Conservation (phyloP, 2,888 invertebrate species). For the Hofmannophila pseudospretella region DNA sequence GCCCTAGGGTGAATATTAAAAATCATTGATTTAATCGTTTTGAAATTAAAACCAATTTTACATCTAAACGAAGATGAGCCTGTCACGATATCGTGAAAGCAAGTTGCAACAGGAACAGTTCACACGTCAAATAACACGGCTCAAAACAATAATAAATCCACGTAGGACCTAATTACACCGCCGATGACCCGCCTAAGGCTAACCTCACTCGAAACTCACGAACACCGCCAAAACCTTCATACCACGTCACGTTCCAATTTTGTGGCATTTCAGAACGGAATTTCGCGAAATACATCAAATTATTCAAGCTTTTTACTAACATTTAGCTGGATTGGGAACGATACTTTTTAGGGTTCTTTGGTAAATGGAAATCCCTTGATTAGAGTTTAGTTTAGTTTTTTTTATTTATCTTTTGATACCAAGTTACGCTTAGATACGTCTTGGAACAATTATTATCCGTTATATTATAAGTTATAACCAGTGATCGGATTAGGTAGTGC, state of each 20-base stretch:
- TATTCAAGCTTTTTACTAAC: slow-evolving; percentile 1
- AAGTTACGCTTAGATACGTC: no score
- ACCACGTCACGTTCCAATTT: slow-evolving; percentile 16
- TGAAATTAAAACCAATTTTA: no score
- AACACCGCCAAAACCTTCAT: slow-evolving; percentile 23
- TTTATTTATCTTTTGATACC: no score
- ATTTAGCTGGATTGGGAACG: slow-evolving; percentile 5
- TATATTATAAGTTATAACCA: no score
- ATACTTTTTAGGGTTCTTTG: slow-evolving; percentile 11
- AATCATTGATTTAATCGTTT: no score
- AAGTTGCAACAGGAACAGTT: slow-evolving; percentile 9
- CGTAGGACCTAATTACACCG: slow-evolving; percentile 17
- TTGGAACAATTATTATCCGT: no score
- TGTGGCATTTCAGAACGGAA: slow-evolving; percentile 24
- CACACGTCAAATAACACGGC: slow-evolving; percentile 11
- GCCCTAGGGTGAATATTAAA: no score
- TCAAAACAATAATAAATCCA: slow-evolving; percentile 15
- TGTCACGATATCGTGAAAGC: slow-evolving; percentile 18
- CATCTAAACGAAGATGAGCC: slow-evolving; percentile 12
- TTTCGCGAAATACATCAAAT: slow-evolving; percentile 24
- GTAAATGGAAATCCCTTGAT: background rate
- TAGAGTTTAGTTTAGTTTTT: no score
- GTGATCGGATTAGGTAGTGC: no score
- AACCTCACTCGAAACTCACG: slow-evolving; percentile 14
- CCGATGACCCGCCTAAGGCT: slow-evolving; percentile 11